Evolutionary conservation across 2,797 vertebrate species (phyloP).

Genomic region (Spinibarbus caldwelli): DNA sequence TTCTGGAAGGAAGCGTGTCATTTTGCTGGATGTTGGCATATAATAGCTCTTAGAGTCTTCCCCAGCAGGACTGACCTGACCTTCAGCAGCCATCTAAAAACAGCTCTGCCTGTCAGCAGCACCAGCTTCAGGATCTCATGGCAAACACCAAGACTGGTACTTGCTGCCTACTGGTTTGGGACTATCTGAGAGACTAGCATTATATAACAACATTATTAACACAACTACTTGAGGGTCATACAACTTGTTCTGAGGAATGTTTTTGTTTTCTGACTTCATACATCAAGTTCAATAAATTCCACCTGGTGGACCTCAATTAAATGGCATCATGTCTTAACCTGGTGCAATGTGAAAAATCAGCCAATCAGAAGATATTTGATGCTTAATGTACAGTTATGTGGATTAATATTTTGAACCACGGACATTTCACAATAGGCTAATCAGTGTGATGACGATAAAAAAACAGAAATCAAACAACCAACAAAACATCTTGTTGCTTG

Average conservation of each 20-base stretch:
- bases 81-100: constrained; percentile 88
- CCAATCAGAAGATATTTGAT: too few species aligned
- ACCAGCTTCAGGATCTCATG: constrained; percentile 71
- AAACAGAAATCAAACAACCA: not conserved
- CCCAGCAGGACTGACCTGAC: constrained; percentile 82
- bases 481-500: not conserved
- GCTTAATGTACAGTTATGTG: too few species aligned
- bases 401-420: too few species aligned
- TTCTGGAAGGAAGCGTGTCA: not conserved
- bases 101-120: constrained; percentile 85
- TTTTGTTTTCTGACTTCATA: not conserved
- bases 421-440: too few species aligned
- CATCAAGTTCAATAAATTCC: too few species aligned
- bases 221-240: too few species aligned
- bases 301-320: too few species aligned
- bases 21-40: constrained; percentile 53
- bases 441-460: too few species aligned
- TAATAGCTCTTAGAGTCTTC: constrained; percentile 72
- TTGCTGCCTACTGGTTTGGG: constrained; percentile 35
- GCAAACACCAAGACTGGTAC: constrained; percentile 22
- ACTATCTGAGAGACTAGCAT: constrained; percentile 38
- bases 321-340: too few species aligned
- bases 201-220: not conserved
- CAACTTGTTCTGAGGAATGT: not conserved
- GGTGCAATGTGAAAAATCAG: too few species aligned